These are phyloP conservation scores for Chrysemys picta DNA, from an alignment of 2,113 vertebrate species.

Conservation along the genomic window DNA sequence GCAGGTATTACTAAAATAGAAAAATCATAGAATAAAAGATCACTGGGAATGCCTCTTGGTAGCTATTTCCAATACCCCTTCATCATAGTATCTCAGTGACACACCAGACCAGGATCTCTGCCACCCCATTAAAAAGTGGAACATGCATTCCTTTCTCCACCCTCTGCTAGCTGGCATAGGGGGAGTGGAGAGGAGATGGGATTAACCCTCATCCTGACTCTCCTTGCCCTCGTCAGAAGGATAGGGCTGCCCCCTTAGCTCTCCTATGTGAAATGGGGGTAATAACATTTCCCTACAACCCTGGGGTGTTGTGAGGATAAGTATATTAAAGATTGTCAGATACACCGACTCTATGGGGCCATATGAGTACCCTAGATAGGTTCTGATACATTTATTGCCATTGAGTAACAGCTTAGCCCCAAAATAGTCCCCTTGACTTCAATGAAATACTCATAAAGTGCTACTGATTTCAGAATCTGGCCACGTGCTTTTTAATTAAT, in stretches of 20 bases:
- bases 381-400: not conserved
- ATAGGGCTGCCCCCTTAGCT: not conserved
- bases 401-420: not conserved
- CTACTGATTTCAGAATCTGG: not conserved
- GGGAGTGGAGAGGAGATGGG: not conserved
- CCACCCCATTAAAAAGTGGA: not conserved
- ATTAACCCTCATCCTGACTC: not conserved
- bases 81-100: not conserved
- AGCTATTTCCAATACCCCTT: not conserved
- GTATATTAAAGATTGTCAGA: not conserved
- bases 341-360: not conserved
- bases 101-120: not conserved
- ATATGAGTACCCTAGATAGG: not conserved
- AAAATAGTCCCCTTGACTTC: not conserved
- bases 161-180: not conserved
- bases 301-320: not conserved
- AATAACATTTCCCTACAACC: not conserved
- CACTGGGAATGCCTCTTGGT: not conserved
- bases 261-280: not conserved
- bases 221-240: not conserved
- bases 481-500: not conserved
- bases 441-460: not conserved
- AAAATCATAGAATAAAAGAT: not conserved
- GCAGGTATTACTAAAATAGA: not conserved
- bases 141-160: not conserved